Base-by-base conservation (phyloP, 2,797 vertebrate genomes). In the Rhinatrema bivittatum region DNA sequence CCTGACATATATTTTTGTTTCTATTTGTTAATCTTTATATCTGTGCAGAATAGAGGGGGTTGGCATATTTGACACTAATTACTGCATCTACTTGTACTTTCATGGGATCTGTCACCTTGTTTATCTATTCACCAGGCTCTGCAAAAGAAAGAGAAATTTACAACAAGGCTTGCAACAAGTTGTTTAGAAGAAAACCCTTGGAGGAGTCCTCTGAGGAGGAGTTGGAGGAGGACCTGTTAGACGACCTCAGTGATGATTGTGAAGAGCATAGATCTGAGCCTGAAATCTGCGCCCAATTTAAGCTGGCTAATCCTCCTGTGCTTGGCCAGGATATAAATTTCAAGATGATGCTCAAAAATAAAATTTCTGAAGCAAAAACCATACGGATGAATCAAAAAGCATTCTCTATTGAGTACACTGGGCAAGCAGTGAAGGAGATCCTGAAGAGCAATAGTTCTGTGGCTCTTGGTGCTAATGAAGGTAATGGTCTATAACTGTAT, bases 381-480 rank as follows among this genome's bases (percentile, higher is more conserved):
- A 50, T 76, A 41, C 41, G 34, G 0, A 65, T 65, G 39, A 76
- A 82, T 30, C n/a, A n/a, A n/a, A n/a, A n/a, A 1, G 80, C 79
- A 11, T 78, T 72, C 75, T 77, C 76, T 46, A 83, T 81, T 1
- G 19, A 86, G 27, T 86, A 86, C 29, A 86, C 80, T 0, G 77
- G 77, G 46, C 82, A 38, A 3, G 68, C 65, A 2, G 25, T 86
- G 3, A 45, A 44, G 1, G 68, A 76, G 41, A 68, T 85, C 46
- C 77, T 76, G 72, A 82, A 79, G 39, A 65, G 78, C 35, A 65
- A 59, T 1, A 0, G 60, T 5, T 60, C 62, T 3, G 28, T 72
- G 18, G 47, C 66, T 10, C 39, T 86, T 32, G 52, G 63, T 21
- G 66, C 82, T 0, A 19, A 62, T 5, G 70, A 81, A 84, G 84